These are phyloP conservation scores for Hypsopygia costalis DNA, from an alignment of 2,888 invertebrate species.

Conservation along the genomic window DNA sequence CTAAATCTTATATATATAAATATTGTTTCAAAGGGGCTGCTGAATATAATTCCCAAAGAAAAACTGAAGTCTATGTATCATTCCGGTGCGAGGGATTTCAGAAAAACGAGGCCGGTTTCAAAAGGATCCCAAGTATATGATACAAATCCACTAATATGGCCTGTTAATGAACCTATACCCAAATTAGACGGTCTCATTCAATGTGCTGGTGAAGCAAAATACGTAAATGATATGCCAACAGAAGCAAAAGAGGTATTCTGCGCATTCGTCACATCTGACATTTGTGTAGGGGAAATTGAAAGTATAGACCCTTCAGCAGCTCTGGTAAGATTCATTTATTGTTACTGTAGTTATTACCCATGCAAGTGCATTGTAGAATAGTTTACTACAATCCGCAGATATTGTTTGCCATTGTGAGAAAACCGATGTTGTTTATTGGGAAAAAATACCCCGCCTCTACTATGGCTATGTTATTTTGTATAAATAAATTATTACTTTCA, in stretches of 20 bases:
- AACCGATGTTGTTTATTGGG: no score
- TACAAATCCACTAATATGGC: conserved; percentile 83
- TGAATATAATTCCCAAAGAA: conserved; percentile 70
- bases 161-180: conserved; percentile 83
- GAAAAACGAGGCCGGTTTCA: conserved; percentile 80
- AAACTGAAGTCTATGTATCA: conserved; percentile 61
- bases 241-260: conserved; percentile 83
- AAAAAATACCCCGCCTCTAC: no score
- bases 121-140: conserved; percentile 82
- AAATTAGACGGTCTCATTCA: conserved; percentile 83
- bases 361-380: no score
- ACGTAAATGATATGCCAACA: conserved; percentile 81
- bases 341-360: no score
- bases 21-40: conserved; percentile 66
- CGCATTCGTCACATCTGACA: conserved; percentile 81
- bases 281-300: conserved; percentile 78
- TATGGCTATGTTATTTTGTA: no score
- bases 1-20: neutral
- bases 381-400: no score
- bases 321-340: conserved; percentile 65
- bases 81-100: conserved; percentile 66
- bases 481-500: no score
- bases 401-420: no score
- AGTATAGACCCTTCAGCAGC: conserved; percentile 82
- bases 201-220: conserved; percentile 84